phyloP scores from a whole-genome alignment of 1,140 invertebrate species.

The Calliopsis andreniformis region DNA sequence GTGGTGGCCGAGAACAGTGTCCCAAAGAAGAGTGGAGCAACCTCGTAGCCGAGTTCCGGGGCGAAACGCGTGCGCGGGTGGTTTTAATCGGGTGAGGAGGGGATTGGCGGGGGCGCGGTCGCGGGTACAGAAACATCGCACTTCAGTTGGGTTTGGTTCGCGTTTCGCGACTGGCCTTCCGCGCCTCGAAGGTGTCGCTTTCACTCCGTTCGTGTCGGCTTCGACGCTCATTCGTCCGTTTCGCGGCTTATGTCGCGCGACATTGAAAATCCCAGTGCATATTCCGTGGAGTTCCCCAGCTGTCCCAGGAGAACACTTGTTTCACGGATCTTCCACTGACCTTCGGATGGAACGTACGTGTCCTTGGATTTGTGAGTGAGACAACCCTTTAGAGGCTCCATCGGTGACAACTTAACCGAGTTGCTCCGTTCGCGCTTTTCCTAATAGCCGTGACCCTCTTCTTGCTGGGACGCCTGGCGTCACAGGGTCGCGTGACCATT shows the following conservation, averaged over 20 bases:
- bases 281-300: background rate
- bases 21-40: conserved; percentile 45
- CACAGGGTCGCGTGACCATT: too few relatives aligned
- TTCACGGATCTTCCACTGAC: background rate
- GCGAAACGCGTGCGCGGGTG: conserved; percentile 75
- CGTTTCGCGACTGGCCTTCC: conserved; percentile 71
- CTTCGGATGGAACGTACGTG: conserved; percentile 37
- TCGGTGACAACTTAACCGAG: background rate
- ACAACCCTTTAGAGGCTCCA: conserved; percentile 18
- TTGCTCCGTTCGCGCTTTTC: background rate
- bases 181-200: conserved; percentile 34
- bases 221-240: background rate
- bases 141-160: conserved; percentile 79
- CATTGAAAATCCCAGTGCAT: conserved; percentile 9
- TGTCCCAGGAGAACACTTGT: too few relatives aligned
- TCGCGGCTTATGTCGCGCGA: background rate
- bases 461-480: too few relatives aligned
- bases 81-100: conserved; percentile 66
- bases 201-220: background rate
- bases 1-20: conserved; percentile 19
- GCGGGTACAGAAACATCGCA: conserved; percentile 68
- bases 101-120: conserved; percentile 72
- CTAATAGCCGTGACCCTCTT: too few relatives aligned
- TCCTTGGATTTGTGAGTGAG: conserved; percentile 30
- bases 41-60: conserved; percentile 59